Percentiles rank a stretch among this genome's conserved stretches.
These are phyloP conservation scores for Phylloscopus collybita DNA, from an alignment of 2,797 vertebrate genomes.

Conservation along the genomic window DNA sequence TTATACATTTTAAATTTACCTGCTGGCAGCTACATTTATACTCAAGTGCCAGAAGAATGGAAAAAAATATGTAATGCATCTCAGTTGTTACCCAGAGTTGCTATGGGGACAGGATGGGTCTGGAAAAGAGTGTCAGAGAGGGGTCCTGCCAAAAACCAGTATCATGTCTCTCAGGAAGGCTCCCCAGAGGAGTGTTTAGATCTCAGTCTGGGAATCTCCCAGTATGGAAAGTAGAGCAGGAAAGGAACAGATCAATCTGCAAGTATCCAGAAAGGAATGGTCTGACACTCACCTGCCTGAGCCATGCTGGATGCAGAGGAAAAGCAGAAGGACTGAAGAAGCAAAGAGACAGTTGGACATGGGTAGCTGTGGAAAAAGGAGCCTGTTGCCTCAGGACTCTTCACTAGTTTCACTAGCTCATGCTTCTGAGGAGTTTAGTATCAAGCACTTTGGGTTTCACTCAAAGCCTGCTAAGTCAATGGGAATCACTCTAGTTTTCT, in stretches of 20 bases:
- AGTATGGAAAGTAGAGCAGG: not conserved
- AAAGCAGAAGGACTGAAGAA: not conserved
- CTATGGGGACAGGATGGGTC: not conserved
- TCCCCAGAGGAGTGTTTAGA: not conserved
- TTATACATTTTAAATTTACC: conserved; percentile 39
- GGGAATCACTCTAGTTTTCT: conserved; percentile 10
- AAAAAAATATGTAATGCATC: not conserved
- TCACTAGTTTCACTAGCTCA: not conserved
- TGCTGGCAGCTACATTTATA: conserved; percentile 31
- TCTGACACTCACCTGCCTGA: not conserved
- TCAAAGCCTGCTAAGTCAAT: conserved; percentile 1
- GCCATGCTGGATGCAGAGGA: not conserved
- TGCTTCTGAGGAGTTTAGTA: not conserved
- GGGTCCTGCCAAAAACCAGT: not conserved
- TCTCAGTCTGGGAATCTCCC: not conserved
- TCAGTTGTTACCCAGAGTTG: not conserved
- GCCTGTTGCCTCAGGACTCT: not conserved
- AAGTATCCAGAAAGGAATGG: not conserved
- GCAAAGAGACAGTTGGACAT: not conserved
- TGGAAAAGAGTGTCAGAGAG: not conserved
- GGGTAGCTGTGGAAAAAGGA: not conserved
- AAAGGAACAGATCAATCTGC: not conserved
- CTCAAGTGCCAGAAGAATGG: not conserved
- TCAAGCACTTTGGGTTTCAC: not conserved
- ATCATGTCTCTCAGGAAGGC: not conserved